A percentile compares a stretch with the other conserved stretches of the same genome.
Evolutionary conservation across 2,113 vertebrate genomes (phyloP).

Genomic region (Bubo blakistoni): DNA sequence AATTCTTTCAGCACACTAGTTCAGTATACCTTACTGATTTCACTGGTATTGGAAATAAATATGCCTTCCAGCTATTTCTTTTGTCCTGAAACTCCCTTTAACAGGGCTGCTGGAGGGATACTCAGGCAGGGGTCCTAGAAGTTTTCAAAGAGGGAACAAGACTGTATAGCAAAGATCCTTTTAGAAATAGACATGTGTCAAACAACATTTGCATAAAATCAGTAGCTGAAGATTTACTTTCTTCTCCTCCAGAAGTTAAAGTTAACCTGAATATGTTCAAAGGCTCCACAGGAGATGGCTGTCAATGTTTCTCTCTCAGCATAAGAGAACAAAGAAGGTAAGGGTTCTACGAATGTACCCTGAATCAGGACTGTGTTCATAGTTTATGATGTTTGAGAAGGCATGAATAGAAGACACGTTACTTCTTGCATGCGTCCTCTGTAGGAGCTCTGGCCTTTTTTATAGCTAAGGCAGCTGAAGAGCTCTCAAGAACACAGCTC

Average conservation of each 20-base stretch:
- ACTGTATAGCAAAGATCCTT: background rate
- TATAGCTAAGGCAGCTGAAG: background rate
- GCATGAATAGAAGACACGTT: background rate
- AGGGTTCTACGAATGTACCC: background rate
- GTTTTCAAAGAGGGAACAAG: background rate
- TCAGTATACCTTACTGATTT: background rate
- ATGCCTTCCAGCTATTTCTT: background rate
- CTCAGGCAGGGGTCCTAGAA: background rate
- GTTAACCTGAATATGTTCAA: background rate
- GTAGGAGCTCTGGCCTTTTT: background rate
- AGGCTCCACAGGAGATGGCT: background rate
- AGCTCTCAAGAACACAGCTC: background rate
- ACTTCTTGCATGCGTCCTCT: background rate
- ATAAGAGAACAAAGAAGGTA: background rate
- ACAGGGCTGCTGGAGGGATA: background rate
- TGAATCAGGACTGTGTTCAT: background rate
- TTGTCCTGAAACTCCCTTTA: background rate
- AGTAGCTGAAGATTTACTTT: background rate
- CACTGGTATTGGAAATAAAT: background rate
- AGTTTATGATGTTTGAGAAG: background rate
- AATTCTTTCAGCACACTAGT: background rate
- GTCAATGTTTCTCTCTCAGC: background rate
- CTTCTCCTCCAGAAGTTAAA: background rate
- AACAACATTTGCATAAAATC: constrained; percentile 17
- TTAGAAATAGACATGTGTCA: background rate